phyloP scores from a whole-genome alignment of 2,888 invertebrate genomes.

The Lycocerus yunnanus region DNA sequence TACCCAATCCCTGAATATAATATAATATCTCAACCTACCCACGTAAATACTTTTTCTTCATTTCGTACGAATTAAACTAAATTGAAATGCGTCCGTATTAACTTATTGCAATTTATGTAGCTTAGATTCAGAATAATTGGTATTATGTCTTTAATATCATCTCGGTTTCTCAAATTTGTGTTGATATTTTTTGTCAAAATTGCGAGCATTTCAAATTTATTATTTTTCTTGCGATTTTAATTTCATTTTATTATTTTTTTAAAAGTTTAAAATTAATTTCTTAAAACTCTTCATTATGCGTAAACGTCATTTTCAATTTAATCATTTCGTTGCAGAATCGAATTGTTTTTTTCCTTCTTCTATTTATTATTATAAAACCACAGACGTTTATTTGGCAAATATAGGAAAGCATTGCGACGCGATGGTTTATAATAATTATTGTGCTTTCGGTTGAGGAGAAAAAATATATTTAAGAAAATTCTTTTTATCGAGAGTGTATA shows the following conservation, averaged over 20 bases:
- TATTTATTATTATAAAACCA: no score
- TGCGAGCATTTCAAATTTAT: neutral
- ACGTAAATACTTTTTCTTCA: slow-evolving; percentile 54
- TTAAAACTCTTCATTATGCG: neutral
- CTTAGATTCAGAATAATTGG: slow-evolving; percentile 3
- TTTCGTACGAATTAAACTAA: slow-evolving; percentile 55
- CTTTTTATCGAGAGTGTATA: neutral
- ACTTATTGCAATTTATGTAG: slow-evolving; percentile 48
- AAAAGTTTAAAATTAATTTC: neutral
- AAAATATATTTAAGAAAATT: neutral
- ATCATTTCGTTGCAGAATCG: neutral
- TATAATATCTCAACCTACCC: slow-evolving; percentile 51
- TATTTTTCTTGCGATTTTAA: neutral
- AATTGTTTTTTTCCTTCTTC: neutral
- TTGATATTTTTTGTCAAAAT: neutral
- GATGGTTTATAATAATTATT: neutral
- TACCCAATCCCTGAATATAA: slow-evolving; percentile 49
- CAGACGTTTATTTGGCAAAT: neutral
- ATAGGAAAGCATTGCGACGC: neutral
- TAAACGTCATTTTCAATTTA: neutral
- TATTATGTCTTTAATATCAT: slow-evolving; percentile 18
- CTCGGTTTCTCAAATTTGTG: slow-evolving; percentile 28
- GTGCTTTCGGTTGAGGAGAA: neutral
- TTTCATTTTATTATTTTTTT: neutral
- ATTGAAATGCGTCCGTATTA: slow-evolving; percentile 56